phyloP scores from a whole-genome alignment of 2,888 invertebrate species.

The Norana najaformis region DNA sequence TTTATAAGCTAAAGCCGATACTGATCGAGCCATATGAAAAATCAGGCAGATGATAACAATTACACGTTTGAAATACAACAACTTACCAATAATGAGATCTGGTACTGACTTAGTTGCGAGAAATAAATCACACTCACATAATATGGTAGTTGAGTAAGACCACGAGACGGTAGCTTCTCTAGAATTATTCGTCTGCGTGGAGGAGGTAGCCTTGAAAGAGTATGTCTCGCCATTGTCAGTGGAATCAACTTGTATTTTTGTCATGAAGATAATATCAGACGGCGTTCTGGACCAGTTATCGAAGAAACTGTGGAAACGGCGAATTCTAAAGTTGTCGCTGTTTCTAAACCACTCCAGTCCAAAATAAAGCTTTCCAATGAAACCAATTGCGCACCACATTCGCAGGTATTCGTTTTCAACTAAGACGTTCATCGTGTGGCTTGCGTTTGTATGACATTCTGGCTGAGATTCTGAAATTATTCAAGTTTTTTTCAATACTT shows the following conservation, averaged over 20 bases:
- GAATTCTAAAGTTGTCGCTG: background rate
- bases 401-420: background rate
- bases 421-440: background rate
- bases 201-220: background rate
- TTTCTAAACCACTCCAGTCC: background rate
- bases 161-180: background rate
- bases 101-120: background rate
- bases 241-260: background rate
- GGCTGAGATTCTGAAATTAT: constrained; percentile 3
- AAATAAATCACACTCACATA: background rate
- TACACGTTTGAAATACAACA: too few relatives aligned
- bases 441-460: constrained; percentile 1
- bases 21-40: too few relatives aligned
- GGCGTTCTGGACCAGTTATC: background rate
- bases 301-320: background rate
- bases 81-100: too few relatives aligned
- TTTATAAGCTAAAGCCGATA: too few relatives aligned
- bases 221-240: background rate
- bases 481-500: background rate
- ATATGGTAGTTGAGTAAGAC: background rate
- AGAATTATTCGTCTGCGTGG: background rate
- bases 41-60: too few relatives aligned
- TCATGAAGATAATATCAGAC: background rate
- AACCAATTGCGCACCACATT: background rate
- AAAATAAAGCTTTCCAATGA: background rate